Base-by-base conservation (phyloP, 2,888 invertebrate species). In the Eugnorisma glareosa region DNA sequence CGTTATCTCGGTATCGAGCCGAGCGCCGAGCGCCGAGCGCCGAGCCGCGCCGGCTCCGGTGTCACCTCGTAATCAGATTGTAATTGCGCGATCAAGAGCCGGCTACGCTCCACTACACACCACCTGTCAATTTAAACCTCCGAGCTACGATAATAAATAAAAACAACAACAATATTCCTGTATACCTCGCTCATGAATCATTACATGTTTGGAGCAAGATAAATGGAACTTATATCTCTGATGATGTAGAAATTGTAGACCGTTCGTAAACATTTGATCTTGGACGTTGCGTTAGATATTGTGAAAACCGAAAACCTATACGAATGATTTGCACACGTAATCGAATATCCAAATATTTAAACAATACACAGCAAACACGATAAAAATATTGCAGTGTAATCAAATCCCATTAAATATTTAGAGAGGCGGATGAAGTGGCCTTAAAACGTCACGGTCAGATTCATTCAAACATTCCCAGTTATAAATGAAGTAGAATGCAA, bases 1-100 rank as follows among this genome's bases (percentile, higher is more conserved):
- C 94, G 94, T 95, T 95, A 96, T 95, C 95, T 94, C 93, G 91
- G 91, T 93, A 93, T 93, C 93, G 92, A 90, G 89, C 88, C 89
- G 89, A 90, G 67, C 59, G 7, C 59, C 28, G 54, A 28, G 57
- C 28, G n/a, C 54, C n/a, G 57, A 35, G 59, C 31, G 4, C 67
- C 74, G 74, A 75, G 91, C 85, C 85, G 89, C 67, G 73, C 80
- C 84, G 83, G 75, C 88, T 78, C 79, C 90, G 85, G 87, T 92
- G 93, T 94, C 93, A 91, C 89, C 91, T 90, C 91, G 91, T 94
- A 94, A 95, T 95, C 94, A 94, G 92, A 92, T 93, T 92, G 93
- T 95, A 95, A 95, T 95, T 94, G 94, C 93, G 91, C 92, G 91
- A 91, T 92, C 91, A 91, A 93, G 91, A 91, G 88, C 88, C 87